Evolutionary conservation across 2,113 vertebrate genomes (phyloP), one percentile per base, ranked within the genome.

Genomic region (Leucopternis melanops): DNA sequence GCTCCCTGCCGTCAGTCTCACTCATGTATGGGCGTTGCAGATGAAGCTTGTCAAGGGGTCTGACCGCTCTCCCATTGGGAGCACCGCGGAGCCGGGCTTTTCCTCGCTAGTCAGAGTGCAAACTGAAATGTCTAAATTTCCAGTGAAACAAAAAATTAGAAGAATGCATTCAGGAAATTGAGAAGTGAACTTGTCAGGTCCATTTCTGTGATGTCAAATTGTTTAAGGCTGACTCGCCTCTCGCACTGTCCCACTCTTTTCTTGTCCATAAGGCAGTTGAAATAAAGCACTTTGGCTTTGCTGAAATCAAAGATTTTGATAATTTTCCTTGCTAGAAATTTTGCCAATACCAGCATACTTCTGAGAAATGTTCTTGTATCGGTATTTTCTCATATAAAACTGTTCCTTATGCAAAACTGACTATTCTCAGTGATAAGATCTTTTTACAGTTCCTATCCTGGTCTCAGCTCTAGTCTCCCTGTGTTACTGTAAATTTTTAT

Each of bases 401-500:
- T 34, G 59, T 89, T 96, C 61, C 90, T 91, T 79, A 47, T 74
- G 80, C 62, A 94, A 74, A 93, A 47, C 32, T 0, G 2, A 54
- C 63, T 84, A 13, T 78, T 86, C 55, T 74, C 49, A 42, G 57
- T 49, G 92, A 90, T 96, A 96, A 93, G 90, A 88, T 94, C 72
- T 94, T 93, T 94, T 96, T 95, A 86, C 52, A 63, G 69, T 81
- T 93, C 86, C 82, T 96, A 12, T 62, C 58, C 59, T 62, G 32
- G 34, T 94, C 58, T 92, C 88, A 83, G 88, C 73, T 88, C 25
- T 50, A 92, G 75, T 42, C 63, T 94, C 67, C 70, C 85, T 66
- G 42, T 90, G 90, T 90, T 90, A 93, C 67, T 96, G 62, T 95
- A 83, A 90, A 75, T 71, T 94, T 96, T 96, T 94, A 95, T 95